phyloP scores from a whole-genome alignment of 2,797 vertebrate species.

The Propithecus perrieri region DNA sequence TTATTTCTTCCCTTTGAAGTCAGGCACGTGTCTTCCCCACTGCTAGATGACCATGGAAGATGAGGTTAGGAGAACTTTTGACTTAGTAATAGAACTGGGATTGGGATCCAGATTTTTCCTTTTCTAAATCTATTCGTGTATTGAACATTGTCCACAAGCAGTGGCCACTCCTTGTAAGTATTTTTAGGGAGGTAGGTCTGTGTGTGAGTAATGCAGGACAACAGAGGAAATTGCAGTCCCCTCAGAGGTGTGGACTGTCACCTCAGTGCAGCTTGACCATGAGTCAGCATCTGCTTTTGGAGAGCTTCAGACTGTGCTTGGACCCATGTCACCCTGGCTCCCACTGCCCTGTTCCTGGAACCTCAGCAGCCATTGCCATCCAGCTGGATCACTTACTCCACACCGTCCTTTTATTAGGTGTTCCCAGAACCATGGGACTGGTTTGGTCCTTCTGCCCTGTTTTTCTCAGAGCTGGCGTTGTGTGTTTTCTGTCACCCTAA shows the following conservation, averaged over 20 bases:
- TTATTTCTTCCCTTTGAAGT: background rate
- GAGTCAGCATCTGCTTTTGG: conserved; percentile 62
- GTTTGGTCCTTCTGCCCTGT: background rate
- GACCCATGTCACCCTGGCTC: background rate
- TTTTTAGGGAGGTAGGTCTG: conserved; percentile 8
- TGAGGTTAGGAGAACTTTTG: background rate
- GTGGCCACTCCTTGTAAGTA: background rate
- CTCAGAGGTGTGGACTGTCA: background rate
- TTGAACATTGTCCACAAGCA: background rate
- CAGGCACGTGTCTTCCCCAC: background rate
- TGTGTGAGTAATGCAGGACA: background rate
- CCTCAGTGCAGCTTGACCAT: background rate
- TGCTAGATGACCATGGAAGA: background rate
- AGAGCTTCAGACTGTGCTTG: background rate
- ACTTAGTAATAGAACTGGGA: background rate
- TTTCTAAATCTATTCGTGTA: background rate
- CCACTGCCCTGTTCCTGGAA: background rate
- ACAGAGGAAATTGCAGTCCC: background rate
- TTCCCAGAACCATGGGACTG: background rate
- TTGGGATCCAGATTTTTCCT: background rate
- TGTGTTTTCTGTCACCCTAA: background rate
- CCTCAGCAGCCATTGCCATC: background rate
- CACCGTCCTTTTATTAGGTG: background rate
- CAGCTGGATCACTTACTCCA: background rate
- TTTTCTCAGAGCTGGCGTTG: background rate